Conservation (phyloP, 2,888 invertebrate genomes). For the Neria commutata region DNA sequence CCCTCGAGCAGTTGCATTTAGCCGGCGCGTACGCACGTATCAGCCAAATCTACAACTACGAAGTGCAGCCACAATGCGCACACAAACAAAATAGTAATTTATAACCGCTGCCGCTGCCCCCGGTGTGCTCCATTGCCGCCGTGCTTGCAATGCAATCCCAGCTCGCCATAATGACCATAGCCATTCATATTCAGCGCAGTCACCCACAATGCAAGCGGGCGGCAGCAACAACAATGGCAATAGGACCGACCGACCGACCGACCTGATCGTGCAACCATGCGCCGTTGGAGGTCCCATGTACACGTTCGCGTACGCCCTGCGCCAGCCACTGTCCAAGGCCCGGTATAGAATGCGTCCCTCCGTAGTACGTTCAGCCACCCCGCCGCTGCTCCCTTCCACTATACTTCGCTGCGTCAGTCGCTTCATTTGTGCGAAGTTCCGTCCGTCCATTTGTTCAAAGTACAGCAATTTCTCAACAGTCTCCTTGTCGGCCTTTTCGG, state of each 20-base stretch:
- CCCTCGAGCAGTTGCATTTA: background rate
- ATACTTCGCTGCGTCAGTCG: background rate
- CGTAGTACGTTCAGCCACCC: slow-evolving; percentile 8
- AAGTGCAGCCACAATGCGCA: slow-evolving; percentile 13
- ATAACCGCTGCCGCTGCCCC: slow-evolving; percentile 23
- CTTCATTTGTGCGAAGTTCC: background rate
- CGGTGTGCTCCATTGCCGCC: no score
- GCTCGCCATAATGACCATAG: slow-evolving; percentile 22
- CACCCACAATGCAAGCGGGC: background rate
- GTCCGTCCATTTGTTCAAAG: no score
- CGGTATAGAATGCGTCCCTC: background rate
- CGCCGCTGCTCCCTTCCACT: slow-evolving; percentile 20
- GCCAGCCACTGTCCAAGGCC: no score
- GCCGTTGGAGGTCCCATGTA: slow-evolving; percentile 38
- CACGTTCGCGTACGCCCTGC: slow-evolving; percentile 20
- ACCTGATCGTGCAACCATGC: slow-evolving; percentile 35
- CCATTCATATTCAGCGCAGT: background rate
- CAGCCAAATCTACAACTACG: slow-evolving; percentile 21
- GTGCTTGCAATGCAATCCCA: no score
- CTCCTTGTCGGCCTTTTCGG: slow-evolving; percentile 19
- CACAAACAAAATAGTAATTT: slow-evolving; percentile 21
- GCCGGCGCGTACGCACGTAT: background rate
- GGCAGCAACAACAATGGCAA: background rate
- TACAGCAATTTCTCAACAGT: slow-evolving; percentile 30
- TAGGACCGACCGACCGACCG: slow-evolving; percentile 15